Conservation (phyloP, 2,113 vertebrate species). For the Oryzias curvinotus region DNA sequence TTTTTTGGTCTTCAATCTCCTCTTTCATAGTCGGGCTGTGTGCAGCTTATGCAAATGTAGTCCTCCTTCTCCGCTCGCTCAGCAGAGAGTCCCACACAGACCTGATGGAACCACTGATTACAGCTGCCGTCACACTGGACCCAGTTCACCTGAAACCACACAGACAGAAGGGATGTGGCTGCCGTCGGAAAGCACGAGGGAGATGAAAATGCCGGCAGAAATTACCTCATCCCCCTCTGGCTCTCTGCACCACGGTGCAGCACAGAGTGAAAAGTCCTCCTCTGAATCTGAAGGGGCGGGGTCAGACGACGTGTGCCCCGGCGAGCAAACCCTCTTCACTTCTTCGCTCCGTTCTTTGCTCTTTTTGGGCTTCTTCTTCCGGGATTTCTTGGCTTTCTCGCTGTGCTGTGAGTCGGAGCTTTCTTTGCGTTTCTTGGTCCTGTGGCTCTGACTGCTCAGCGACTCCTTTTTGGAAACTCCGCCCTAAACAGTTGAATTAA, state of each 20-base stretch:
- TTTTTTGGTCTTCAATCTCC: conserved; percentile 79
- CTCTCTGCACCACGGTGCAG: conserved; percentile 90
- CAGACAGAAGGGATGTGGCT: not conserved
- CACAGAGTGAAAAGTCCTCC: conserved; percentile 94
- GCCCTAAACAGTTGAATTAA: conserved; percentile 54
- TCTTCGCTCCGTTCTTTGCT: conserved; percentile 76
- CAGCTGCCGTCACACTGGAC: conserved; percentile 98
- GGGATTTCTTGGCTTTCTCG: conserved; percentile 83
- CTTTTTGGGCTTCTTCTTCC: conserved; percentile 87
- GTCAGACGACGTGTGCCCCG: conserved; percentile 80
- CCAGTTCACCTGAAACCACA: conserved; percentile 88
- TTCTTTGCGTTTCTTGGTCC: conserved; percentile 87
- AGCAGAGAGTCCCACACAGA: conserved; percentile 93
- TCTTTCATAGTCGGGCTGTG: conserved; percentile 78
- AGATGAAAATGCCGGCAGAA: conserved; percentile 9
- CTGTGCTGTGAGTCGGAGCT: conserved; percentile 75
- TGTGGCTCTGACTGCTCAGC: conserved; percentile 78
- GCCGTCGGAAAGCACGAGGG: not conserved
- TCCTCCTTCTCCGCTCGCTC: conserved; percentile 96
- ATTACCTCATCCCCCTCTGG: conserved; percentile 96
- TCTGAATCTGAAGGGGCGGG: conserved; percentile 86
- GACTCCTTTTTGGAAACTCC: conserved; percentile 80
- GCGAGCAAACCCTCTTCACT: conserved; percentile 58
- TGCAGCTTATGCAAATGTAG: conserved; percentile 92
- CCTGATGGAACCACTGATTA: conserved; percentile 98